Evolutionary conservation across 92 coral and sea anemone species (phyloP), one percentile per base, ranked within the genome.

Genomic region (Parazoanthus atlanticus): DNA sequence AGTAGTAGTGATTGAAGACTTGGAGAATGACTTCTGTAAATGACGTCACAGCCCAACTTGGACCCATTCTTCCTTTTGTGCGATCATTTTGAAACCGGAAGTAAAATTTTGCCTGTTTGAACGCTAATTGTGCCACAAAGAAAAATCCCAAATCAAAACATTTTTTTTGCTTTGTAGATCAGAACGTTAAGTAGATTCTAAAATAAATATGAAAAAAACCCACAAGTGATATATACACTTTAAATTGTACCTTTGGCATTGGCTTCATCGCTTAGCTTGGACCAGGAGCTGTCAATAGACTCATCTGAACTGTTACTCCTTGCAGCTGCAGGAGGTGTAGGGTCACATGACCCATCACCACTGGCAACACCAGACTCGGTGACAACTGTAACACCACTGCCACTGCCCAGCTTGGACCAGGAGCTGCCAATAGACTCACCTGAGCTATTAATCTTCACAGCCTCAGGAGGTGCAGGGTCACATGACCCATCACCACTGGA

Each of bases 281-380:
- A 95, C 98, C 98, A 95, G 0, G 98, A 95, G 88, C 98, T 95
- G 70, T 95, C 98, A 12, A 91, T 89, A 56, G 95, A 95, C 41
- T 95, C 91, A 65, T 89, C 92, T 9, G 96, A 91, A 61, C 91
- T 89, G 82, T 93, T 95, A 21, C 56, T 82, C 78, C 79, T 89
- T 54, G 13, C 74, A 80, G 69, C 70, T 25, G 28, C 58, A 6
- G 90, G 74, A 2, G 92, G 85, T 1, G 47, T 74, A 10, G 56
- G 77, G 31, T 84, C 85, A 41, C 91, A 65, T 11, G 86, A 82
- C 85, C 32, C 72, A 5, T 88, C 81, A 36, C 26, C 46, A 58
- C 21, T 23, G 4, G 26, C 67, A 19, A 23, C 61, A 79, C 36
- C 79, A 54, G 54, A 43, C 15, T 86, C 76, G 23, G 29, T 3